Conservation (phyloP, 2,113 vertebrate species). For the Macroglossus sobrinus region DNA sequence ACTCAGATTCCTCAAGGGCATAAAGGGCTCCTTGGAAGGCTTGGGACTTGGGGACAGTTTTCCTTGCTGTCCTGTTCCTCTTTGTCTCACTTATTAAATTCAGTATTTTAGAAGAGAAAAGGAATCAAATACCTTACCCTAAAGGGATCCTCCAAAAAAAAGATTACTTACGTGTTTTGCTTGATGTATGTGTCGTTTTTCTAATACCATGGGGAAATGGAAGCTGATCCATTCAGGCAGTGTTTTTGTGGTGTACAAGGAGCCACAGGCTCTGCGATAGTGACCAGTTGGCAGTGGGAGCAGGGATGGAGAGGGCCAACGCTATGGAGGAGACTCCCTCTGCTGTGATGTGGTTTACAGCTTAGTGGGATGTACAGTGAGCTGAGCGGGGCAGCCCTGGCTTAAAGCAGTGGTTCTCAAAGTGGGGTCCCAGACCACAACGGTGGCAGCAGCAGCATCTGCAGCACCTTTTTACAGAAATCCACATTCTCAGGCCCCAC, state of each 20-base stretch:
- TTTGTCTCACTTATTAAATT: background rate
- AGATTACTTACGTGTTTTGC: background rate
- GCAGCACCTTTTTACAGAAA: background rate
- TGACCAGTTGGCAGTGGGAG: too few species aligned
- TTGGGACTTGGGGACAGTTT: background rate
- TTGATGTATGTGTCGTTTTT: background rate
- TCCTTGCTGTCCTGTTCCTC: background rate
- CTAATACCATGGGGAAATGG: background rate
- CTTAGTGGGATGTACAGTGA: background rate
- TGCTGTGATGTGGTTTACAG: background rate
- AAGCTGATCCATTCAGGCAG: rapidly evolving
- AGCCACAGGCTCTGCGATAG: rapidly evolving
- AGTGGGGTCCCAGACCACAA: too few species aligned
- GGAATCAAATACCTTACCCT: background rate
- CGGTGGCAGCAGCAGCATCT: background rate
- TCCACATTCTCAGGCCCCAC: background rate
- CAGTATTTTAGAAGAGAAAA: background rate
- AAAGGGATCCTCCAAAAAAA: background rate
- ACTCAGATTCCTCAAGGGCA: background rate
- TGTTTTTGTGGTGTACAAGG: rapidly evolving
- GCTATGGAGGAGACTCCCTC: rapidly evolving
- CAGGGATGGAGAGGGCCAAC: rapidly evolving
- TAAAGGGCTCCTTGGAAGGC: background rate
- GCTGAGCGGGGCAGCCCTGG: background rate
- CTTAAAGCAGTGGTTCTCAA: background rate